Evolutionary conservation across 2,888 invertebrate species (phyloP), one percentile per base, ranked within the genome.

Genomic region (Mythimna pallens): DNA sequence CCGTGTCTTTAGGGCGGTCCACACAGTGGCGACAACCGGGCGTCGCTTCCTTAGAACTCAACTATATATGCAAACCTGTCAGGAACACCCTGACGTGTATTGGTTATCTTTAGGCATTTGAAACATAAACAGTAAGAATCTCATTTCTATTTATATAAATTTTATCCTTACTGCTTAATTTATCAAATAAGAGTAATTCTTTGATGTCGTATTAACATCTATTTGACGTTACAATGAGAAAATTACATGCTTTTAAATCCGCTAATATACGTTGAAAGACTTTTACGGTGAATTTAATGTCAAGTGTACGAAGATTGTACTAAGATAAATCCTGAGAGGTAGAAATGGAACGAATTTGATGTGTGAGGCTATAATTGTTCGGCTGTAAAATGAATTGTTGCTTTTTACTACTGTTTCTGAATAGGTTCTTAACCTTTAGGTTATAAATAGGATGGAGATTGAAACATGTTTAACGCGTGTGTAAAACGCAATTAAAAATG

Each of bases 201-300:
- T 78, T 75, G 74, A 85, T 74, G 73, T 64, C 68, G 20, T 25
- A 70, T 80, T 65, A 65, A 64, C 57, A 58, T 80, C 74, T 71
- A 73, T 77, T 73, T 75, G 78, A 72, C 71, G 70, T 81, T 70
- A 77, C 73, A 80, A 78, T 76, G 76, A 77, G 78, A 71, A 85
- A 80, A 85, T 84, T 78, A 75, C 66, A 70, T 57, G 76, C 61
- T 4, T 67, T 79, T 55, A 65, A 80, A 80, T 73, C 65, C 63
- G 47, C 50, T 67, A 69, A 74, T 78, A 80, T 63, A 76, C 72
- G 52, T 17, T 40, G 65, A 72, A 71, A 76, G 70, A 75, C 75
- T 83, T 80, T 78, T 52, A 80, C 62, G 66, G 40, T 67, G 78
- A 76, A 78, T 84, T 85, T 55, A 62, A 80, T 65, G 61, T 57